Evolutionary conservation across 1,140 invertebrate genomes (phyloP).

Genomic region (Elysia chlorotica): DNA sequence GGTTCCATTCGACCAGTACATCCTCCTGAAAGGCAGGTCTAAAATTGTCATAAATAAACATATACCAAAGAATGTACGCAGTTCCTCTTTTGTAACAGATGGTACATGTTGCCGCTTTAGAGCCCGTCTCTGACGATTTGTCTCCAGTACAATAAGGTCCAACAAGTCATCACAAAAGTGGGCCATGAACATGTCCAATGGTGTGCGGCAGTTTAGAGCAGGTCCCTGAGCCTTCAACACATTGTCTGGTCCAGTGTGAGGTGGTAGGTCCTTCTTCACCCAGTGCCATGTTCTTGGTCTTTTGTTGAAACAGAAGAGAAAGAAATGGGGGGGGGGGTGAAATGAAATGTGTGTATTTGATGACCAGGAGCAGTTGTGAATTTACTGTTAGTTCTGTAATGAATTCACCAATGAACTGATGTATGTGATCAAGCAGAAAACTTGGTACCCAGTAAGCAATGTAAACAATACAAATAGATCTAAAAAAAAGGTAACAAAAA

Average conservation of each 20-base stretch:
- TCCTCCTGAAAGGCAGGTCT: background rate
- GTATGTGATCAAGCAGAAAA: no score
- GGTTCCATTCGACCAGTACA: background rate
- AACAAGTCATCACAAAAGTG: background rate
- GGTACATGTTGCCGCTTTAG: background rate
- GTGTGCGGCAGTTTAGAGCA: background rate
- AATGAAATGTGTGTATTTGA: no score
- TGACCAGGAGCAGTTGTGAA: no score
- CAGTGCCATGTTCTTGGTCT: background rate
- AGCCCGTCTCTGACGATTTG: background rate
- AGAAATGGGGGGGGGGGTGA: no score
- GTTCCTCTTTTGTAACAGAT: background rate
- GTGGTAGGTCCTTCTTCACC: background rate
- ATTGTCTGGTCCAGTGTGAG: background rate
- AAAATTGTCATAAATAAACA: background rate
- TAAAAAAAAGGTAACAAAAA: no score
- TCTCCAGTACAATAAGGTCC: background rate
- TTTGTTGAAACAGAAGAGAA: background rate
- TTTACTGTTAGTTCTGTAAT: no score
- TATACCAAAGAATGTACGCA: background rate
- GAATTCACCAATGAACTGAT: no score
- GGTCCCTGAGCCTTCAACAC: background rate
- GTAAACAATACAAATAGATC: no score
- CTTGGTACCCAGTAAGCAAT: no score
- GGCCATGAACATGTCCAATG: background rate